Percentiles rank a stretch among this genome's conserved stretches.
These are phyloP conservation scores for Chaetodon trifasciatus DNA, from an alignment of 2,797 vertebrate species.

Conservation along the genomic window DNA sequence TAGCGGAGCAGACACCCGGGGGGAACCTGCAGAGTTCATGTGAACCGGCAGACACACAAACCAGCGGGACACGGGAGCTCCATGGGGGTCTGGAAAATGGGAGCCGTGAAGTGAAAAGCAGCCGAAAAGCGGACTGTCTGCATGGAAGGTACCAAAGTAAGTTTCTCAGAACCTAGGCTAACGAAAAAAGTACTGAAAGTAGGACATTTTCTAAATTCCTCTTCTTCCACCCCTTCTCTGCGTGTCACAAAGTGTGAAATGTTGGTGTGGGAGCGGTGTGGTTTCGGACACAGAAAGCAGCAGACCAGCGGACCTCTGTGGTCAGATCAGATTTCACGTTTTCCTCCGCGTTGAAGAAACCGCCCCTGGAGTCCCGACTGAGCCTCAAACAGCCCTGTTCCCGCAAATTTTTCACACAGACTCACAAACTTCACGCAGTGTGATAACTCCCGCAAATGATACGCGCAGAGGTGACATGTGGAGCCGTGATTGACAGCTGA, in stretches of 20 bases:
- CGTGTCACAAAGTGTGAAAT: not conserved
- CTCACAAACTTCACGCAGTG: not conserved
- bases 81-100: conserved; percentile 68
- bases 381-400: not conserved
- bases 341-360: conserved; percentile 53
- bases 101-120: conserved; percentile 77
- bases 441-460: conserved; percentile 11
- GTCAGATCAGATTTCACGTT: conserved; percentile 74
- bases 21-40: conserved; percentile 32
- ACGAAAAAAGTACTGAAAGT: not conserved
- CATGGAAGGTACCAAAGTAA: conserved; percentile 71
- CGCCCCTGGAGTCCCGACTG: conserved; percentile 48
- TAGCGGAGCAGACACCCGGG: conserved; percentile 1
- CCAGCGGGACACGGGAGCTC: conserved; percentile 39
- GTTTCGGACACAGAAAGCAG: conserved; percentile 21
- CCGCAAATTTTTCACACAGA: not conserved
- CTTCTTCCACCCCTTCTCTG: accelerated
- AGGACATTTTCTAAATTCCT: accelerated
- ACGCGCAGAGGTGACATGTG: conserved; percentile 33
- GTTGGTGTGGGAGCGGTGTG: not conserved
- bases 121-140: conserved; percentile 48
- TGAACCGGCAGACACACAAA: conserved; percentile 18
- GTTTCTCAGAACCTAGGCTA: conserved; percentile 1
- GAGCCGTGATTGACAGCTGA: conserved; percentile 61
- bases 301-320: conserved; percentile 38